Evolutionary conservation across 2,888 invertebrate species (phyloP).

Genomic region (Zele albiditarsus): DNA sequence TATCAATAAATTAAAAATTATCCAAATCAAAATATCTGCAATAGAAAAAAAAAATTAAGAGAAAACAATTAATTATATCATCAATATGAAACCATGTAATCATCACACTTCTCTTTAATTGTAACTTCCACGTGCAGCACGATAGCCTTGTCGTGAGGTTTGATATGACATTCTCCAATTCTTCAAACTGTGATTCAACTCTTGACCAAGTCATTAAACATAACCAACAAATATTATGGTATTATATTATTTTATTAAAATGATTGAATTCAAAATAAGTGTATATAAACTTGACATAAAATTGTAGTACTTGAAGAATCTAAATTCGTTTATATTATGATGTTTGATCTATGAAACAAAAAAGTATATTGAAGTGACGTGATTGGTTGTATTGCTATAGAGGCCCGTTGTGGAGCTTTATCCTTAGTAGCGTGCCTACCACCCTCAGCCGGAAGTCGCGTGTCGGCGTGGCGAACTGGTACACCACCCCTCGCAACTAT

Average conservation of each 20-base stretch:
- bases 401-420: not conserved
- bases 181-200: not conserved
- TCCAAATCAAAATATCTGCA: not conserved
- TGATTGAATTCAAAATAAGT: not conserved
- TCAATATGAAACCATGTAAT: not conserved
- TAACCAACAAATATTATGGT: not conserved
- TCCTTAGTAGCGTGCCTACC: conserved; percentile 60
- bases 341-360: conserved; percentile 7
- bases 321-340: not conserved
- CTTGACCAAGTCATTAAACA: not conserved
- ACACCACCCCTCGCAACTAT: conserved; percentile 45
- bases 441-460: conserved; percentile 70
- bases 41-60: not conserved
- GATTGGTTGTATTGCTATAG: not conserved
- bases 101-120: not conserved
- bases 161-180: not conserved
- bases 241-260: not conserved
- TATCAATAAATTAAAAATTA: not conserved
- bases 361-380: not conserved
- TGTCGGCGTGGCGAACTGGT: conserved; percentile 61
- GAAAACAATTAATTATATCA: not conserved
- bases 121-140: not conserved
- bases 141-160: not conserved
- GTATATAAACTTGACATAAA: not conserved
- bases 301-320: not conserved